Evolutionary conservation across 2,113 vertebrate genomes (phyloP).

Genomic region (Gracilinanus agilis): DNA sequence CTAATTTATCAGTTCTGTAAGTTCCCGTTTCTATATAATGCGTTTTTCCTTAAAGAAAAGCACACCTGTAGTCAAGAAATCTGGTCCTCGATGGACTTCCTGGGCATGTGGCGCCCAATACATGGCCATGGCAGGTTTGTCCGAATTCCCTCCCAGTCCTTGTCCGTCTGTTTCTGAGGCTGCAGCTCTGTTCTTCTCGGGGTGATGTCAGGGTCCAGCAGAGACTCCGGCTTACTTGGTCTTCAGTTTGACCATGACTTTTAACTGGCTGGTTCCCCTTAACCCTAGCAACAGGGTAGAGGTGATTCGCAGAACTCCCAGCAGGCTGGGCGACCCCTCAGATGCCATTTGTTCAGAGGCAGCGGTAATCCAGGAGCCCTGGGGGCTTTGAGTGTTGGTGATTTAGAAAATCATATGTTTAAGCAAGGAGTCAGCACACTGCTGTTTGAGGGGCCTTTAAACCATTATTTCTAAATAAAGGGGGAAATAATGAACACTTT

Average conservation of each 20-base stretch:
- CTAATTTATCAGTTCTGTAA: not conserved
- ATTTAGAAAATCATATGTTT: conserved; percentile 67
- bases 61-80: not conserved
- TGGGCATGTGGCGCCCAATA: not conserved
- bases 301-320: conserved; percentile 6
- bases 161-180: not conserved
- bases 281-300: conserved; percentile 12
- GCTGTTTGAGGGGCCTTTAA: conserved; percentile 64
- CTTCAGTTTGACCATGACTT: conserved; percentile 61
- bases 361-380: not conserved
- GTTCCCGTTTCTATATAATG: not conserved
- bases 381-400: not conserved
- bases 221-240: conserved; percentile 26
- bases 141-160: not conserved
- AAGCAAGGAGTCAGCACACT: not conserved
- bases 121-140: not conserved
- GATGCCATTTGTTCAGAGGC: not conserved
- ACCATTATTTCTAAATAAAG: conserved; percentile 62
- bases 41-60: not conserved
- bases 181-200: not conserved
- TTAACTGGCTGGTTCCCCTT: conserved; percentile 40
- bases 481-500: conserved; percentile 71
- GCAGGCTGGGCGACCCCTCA: not conserved
- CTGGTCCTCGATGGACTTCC: not conserved
- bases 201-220: not conserved